Percentiles rank a stretch among this genome's conserved stretches.
Conservation (phyloP, 2,113 vertebrate species). For the Passer montanus region DNA sequence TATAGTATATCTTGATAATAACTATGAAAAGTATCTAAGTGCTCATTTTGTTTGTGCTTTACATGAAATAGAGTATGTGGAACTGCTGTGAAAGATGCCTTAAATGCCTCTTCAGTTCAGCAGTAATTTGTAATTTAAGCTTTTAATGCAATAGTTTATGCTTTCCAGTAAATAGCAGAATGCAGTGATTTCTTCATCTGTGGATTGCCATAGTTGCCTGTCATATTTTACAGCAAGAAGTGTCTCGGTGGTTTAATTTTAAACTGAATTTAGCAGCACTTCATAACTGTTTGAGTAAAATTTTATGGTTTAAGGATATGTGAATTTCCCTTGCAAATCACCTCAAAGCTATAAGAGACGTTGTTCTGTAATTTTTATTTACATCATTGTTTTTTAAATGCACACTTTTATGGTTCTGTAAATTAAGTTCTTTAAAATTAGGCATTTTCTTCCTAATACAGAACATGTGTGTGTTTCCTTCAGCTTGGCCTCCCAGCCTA, state of each 20-base stretch:
- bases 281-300: neutral
- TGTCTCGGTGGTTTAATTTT: neutral
- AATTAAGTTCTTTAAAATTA: slow-evolving; percentile 38
- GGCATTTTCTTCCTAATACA: slow-evolving; percentile 42
- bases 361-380: neutral
- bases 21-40: neutral
- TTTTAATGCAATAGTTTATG: neutral
- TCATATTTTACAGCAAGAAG: neutral
- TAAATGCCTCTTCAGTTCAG: neutral
- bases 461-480: slow-evolving; percentile 53
- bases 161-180: neutral
- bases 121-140: neutral
- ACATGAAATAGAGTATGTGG: accelerated
- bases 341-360: neutral
- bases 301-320: neutral
- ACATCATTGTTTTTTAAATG: neutral
- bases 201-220: neutral
- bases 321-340: neutral
- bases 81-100: neutral
- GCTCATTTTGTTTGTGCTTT: neutral
- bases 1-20: neutral
- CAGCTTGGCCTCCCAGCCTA: slow-evolving; percentile 27
- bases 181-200: neutral
- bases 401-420: slow-evolving; percentile 19
- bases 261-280: neutral